Base-by-base conservation (phyloP, 2,888 invertebrate species). In the Psococerastis gibbosa region DNA sequence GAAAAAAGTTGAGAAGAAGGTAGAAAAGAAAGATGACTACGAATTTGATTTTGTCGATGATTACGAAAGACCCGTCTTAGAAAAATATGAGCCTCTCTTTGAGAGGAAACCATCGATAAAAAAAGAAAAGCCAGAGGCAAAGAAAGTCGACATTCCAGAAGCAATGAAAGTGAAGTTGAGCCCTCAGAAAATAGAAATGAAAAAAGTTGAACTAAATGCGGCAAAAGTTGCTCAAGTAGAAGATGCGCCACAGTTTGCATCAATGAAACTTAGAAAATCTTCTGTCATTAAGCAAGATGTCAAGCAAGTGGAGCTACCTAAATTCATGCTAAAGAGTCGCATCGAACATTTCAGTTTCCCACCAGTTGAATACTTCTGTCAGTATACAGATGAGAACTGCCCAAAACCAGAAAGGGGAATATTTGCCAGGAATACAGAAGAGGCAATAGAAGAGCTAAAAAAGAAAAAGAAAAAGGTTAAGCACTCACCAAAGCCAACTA, bases 61-160 rank as follows among this genome's bases (percentile, higher is more conserved):
- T 2, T 42, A 42, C 13, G 44, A 42, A 4, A 18, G 44, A 1
- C 41, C 44, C 15, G 35, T 41, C 1, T 17, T 44, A 15, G 44
- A 44, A 22, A 42, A 20, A 38, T 42, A 44, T 22, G 34, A 43
- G 8, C 43, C 43, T 6, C 16, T 32, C 6, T 32, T 38, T 18
- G 38, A 38, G 22, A 31, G 34, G 6, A 50, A 48, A 41, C 23
- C 45, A 13, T 43, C 43, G 3, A 71, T 78, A 45, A 72, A 76
- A 58, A 64, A 67, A 47, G 63, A 70, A 41, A 68, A 72, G 54
- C 60, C 74, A 3, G 68, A 72, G 55, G 62, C 74, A 1, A 70
- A 67, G 23, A 70, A 73, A 57, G 52, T 75, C 5, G 69, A 75
- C 59, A 70, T 75, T 45, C 64, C 65, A 18, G 68, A 73, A 52